Percentiles rank a stretch among this genome's conserved stretches.
phyloP scores from a whole-genome alignment of 2,888 invertebrate genomes.

The Lamproptera curius region DNA sequence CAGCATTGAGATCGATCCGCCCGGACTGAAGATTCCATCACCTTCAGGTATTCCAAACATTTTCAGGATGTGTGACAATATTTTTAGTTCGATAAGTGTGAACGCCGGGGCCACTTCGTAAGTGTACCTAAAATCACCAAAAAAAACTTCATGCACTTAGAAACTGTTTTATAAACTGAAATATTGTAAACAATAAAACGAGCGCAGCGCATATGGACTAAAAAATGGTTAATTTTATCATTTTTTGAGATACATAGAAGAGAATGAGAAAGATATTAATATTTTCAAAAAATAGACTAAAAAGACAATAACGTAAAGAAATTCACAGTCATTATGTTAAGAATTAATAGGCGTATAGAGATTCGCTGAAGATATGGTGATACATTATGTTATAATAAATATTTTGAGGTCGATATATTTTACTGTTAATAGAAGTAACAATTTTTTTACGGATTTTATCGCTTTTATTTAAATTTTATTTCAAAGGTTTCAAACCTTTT shows the following conservation, averaged over 20 bases:
- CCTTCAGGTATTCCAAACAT: slow-evolving; percentile 81
- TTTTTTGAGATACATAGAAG: no score
- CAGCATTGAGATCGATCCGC: slow-evolving; percentile 89
- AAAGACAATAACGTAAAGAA: background rate
- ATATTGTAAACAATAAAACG: background rate
- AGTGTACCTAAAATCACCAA: slow-evolving; percentile 80
- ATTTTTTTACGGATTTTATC: no score
- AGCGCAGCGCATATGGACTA: no score
- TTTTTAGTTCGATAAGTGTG: slow-evolving; percentile 83
- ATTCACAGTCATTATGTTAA: no score
- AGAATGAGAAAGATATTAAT: background rate
- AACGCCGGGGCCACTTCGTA: slow-evolving; percentile 90
- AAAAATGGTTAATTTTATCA: no score
- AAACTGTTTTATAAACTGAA: background rate
- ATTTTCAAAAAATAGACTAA: background rate
- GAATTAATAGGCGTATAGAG: no score
- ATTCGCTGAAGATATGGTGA: no score
- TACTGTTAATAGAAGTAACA: no score
- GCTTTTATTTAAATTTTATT: no score
- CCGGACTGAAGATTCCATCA: slow-evolving; percentile 88
- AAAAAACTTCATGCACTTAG: background rate
- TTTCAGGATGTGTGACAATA: slow-evolving; percentile 77
- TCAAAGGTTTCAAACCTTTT: no score
- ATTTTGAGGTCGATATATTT: no score
- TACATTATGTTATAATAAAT: no score